Percentiles rank a stretch among this genome's conserved stretches.
These are phyloP conservation scores for Tokudaia tokunoshimensis DNA, from an alignment of 2,797 vertebrate genomes.

Conservation along the genomic window DNA sequence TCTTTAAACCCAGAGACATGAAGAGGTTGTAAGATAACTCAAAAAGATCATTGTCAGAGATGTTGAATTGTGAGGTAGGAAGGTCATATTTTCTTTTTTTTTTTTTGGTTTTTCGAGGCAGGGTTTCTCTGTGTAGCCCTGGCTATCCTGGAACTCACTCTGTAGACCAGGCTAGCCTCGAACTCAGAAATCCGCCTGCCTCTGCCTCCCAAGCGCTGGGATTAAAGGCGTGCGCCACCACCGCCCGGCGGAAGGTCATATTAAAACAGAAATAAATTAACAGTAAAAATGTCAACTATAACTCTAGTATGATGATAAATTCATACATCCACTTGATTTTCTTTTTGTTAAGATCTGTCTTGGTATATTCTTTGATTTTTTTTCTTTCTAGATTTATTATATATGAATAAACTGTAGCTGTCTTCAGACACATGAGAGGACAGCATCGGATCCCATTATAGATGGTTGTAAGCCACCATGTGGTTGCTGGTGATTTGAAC, in stretches of 20 bases:
- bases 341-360: slow-evolving; percentile 14
- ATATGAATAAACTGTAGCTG: not conserved
- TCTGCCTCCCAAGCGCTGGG: no score
- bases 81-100: no score
- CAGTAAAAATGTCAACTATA: not conserved
- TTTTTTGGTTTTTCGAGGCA: no score
- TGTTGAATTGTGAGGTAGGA: slow-evolving; percentile 60
- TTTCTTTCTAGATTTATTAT: not conserved
- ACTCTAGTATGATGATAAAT: not conserved
- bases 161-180: no score
- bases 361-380: not conserved
- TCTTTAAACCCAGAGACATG: not conserved
- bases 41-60: not conserved
- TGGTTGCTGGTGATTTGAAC: not conserved
- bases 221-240: no score
- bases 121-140: no score
- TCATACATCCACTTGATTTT: not conserved
- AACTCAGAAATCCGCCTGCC: no score
- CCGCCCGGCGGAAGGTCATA: no score
- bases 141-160: no score
- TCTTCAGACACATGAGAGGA: no score
- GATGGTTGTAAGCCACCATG: not conserved
- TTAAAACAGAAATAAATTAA: slow-evolving; percentile 55
- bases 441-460: not conserved
- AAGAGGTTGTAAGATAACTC: not conserved